Evolutionary conservation across 2,888 invertebrate genomes (phyloP), one percentile per base, ranked within the genome.

Genomic region (Andrena bucephala): DNA sequence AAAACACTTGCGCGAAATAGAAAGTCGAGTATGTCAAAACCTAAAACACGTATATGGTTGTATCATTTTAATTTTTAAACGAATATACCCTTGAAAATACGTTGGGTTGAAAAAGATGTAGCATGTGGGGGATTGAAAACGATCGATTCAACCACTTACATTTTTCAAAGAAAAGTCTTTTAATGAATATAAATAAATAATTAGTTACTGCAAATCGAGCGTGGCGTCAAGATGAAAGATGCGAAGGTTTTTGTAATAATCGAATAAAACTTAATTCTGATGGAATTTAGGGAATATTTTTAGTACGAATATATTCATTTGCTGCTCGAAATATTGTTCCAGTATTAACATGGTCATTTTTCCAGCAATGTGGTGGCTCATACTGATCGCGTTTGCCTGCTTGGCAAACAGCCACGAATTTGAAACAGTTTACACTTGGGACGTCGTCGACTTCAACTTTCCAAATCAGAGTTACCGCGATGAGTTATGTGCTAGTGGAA

Each of bases 401-500:
- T 77, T 85, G 31, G 88, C 88, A 29, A 88, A 77, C 60, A 89
- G 90, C 72, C 85, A 90, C 48, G 86, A 89, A 2, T 87, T 92
- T 68, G 81, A 90, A 48, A 90, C 90, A 3, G 78, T 90, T 70
- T 91, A 90, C 75, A 84, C 91, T 2, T 94, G 94, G 94, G 91
- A 90, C 54, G 85, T 89, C 76, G 79, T 93, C 31, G 92, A 93
- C 71, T 94, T 89, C 85, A 86, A 92, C 86, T 91, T 93, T 77
- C 92, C 92, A 24, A 92, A 92, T 81, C 90, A 91, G 16, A 85
- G 86, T 13, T 70, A 92, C 67, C 89, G 89, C 68, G 77, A 89
- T 36, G 81, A 87, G 7, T 89, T 90, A 42, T 94, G 96, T 57
- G 94, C 95, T 42, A 94, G 94, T 68, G 95, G 95, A 83, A 94